A percentile compares a stretch with the other conserved stretches of the same genome.
phyloP scores from a whole-genome alignment of 2,888 invertebrate species.

The Nephrotoma appendiculata region DNA sequence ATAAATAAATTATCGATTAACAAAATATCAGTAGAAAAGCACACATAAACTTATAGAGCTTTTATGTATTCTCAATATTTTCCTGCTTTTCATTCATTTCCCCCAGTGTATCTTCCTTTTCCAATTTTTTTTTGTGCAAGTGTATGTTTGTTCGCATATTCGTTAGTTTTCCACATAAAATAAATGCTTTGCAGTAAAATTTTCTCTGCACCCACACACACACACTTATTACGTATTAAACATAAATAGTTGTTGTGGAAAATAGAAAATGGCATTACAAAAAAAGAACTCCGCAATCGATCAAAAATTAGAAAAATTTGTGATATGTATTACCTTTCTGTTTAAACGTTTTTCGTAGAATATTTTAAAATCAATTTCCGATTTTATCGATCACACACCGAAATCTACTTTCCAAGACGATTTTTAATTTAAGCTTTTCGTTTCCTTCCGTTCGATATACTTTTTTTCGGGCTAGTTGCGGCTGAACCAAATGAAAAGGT shows the following conservation, averaged over 20 bases:
- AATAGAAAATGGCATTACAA: not conserved
- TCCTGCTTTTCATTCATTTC: not conserved
- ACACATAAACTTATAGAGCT: not conserved
- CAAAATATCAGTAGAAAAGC: not conserved
- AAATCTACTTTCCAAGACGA: not conserved
- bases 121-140: no score
- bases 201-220: not conserved
- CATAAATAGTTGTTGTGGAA: not conserved
- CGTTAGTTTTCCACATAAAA: no score
- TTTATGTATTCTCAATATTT: not conserved
- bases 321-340: not conserved
- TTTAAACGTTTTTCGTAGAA: not conserved
- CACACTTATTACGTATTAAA: no score
- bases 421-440: not conserved
- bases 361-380: not conserved
- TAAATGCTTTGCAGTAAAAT: not conserved
- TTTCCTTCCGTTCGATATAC: not conserved
- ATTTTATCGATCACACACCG: not conserved
- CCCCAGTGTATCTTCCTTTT: not conserved
- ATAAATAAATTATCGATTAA: not conserved
- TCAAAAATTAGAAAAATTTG: not conserved
- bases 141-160: no score
- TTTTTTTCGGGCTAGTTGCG: not conserved
- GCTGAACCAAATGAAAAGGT: not conserved
- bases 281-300: not conserved